Evolutionary conservation across 2,113 vertebrate genomes (phyloP).

Genomic region (Brienomyrus longianalis): DNA sequence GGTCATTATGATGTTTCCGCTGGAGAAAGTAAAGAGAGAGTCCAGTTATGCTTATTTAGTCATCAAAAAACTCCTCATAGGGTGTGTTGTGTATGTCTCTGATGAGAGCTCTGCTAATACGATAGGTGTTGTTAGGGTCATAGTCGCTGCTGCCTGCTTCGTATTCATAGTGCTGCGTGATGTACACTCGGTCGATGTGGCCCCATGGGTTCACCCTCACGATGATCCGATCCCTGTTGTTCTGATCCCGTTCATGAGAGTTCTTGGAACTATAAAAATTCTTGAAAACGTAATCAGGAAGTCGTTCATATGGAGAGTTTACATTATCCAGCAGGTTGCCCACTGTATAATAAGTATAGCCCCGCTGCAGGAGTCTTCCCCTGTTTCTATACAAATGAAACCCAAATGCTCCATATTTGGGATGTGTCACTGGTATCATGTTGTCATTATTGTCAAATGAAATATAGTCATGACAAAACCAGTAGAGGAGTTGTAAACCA

Average conservation of each 20-base stretch:
- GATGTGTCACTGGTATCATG: not conserved
- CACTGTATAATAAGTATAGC: slow-evolving; percentile 15
- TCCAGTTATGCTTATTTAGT: too few relatives aligned
- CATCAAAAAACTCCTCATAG: too few relatives aligned
- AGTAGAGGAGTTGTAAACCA: slow-evolving; percentile 31
- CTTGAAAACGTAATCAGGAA: slow-evolving; percentile 14
- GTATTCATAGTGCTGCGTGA: slow-evolving; percentile 17
- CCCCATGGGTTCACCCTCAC: not conserved
- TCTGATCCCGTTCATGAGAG: slow-evolving; percentile 7
- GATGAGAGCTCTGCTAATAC: slow-evolving; percentile 6
- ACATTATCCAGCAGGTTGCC: slow-evolving; percentile 23
- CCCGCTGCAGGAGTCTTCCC: not conserved
- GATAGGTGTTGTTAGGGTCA: slow-evolving; percentile 12
- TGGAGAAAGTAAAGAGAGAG: not conserved
- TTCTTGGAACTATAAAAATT: not conserved
- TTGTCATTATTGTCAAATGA: not conserved
- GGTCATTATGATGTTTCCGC: not conserved
- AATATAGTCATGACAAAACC: slow-evolving; percentile 30
- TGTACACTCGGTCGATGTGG: slow-evolving; percentile 14
- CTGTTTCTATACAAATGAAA: slow-evolving; percentile 23
- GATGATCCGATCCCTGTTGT: slow-evolving; percentile 32
- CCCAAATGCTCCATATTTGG: not conserved
- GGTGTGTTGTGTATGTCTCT: not conserved
- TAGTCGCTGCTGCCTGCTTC: not conserved
- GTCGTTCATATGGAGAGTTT: not conserved